These are phyloP conservation scores for Epinephelus moara DNA, from an alignment of 2,113 vertebrate species.

Conservation along the genomic window DNA sequence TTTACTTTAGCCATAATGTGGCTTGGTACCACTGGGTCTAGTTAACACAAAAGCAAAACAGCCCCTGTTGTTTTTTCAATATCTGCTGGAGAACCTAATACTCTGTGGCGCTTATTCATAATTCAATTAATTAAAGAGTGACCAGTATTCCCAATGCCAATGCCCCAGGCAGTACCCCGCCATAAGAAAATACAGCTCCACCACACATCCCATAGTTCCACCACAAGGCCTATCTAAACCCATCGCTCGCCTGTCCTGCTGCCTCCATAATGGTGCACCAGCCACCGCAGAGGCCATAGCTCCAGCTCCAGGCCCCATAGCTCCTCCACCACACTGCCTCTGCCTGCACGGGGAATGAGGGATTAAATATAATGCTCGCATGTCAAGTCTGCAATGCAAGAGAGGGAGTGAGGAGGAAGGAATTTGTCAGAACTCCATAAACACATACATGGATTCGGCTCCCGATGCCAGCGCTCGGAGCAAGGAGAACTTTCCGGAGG, in stretches of 20 bases:
- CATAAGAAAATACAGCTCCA: conserved; percentile 65
- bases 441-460: conserved; percentile 75
- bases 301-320: conserved; percentile 61
- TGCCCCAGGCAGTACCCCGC: conserved; percentile 48
- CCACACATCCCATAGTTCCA: conserved; percentile 61
- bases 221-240: conserved; percentile 64
- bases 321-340: conserved; percentile 62
- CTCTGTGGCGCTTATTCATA: conserved; percentile 34
- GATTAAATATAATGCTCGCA: conserved; percentile 82
- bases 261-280: conserved; percentile 67
- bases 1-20: conserved; percentile 17
- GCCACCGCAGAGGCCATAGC: conserved; percentile 66
- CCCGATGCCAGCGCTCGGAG: conserved; percentile 72
- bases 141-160: conserved; percentile 52
- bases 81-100: conserved; percentile 28
- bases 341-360: conserved; percentile 63
- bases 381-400: conserved; percentile 74
- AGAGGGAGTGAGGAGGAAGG: conserved; percentile 78
- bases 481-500: conserved; percentile 76
- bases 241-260: conserved; percentile 48
- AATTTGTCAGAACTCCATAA: conserved; percentile 85
- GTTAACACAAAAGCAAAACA: conserved; percentile 16
- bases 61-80: conserved; percentile 2
- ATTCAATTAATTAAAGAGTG: conserved; percentile 70
- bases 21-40: conserved; percentile 1